Conservation (phyloP, 1,140 invertebrate genomes). For the Polypedilum vanderplanki region DNA sequence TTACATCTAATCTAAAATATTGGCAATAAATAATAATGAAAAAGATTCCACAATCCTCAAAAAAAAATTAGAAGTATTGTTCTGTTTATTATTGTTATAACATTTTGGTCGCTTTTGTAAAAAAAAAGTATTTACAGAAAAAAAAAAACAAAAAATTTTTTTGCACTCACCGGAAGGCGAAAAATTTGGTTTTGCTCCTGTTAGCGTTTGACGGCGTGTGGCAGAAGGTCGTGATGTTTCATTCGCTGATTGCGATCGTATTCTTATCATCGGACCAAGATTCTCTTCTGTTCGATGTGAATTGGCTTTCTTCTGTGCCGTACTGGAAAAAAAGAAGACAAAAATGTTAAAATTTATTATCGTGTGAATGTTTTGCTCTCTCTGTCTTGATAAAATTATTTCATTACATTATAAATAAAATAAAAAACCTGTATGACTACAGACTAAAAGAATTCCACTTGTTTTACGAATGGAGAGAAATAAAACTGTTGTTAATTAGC, state of each 20-base stretch:
- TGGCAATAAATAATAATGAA: no score
- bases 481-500: slow-evolving; percentile 18
- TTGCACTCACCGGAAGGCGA: slow-evolving; percentile 52
- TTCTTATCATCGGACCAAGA: slow-evolving; percentile 56
- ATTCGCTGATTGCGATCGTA: slow-evolving; percentile 63
- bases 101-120: no score
- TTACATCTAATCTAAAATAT: no score
- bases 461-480: not conserved
- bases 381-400: not conserved
- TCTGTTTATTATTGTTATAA: no score
- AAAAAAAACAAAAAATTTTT: not conserved
- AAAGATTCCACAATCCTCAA: no score
- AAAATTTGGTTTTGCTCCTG: slow-evolving; percentile 49
- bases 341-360: not conserved
- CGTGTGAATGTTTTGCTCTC: slow-evolving; percentile 45
- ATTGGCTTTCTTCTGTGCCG: slow-evolving; percentile 36
- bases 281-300: slow-evolving; percentile 48
- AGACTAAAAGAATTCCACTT: not conserved
- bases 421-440: slow-evolving; percentile 15
- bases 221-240: slow-evolving; percentile 64
- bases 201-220: slow-evolving; percentile 50
- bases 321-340: not conserved
- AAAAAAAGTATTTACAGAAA: not conserved
- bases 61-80: no score
- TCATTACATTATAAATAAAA: not conserved